Evolutionary conservation across 2,888 invertebrate species (phyloP).

Genomic region (Synanthedon andrenaeformis): DNA sequence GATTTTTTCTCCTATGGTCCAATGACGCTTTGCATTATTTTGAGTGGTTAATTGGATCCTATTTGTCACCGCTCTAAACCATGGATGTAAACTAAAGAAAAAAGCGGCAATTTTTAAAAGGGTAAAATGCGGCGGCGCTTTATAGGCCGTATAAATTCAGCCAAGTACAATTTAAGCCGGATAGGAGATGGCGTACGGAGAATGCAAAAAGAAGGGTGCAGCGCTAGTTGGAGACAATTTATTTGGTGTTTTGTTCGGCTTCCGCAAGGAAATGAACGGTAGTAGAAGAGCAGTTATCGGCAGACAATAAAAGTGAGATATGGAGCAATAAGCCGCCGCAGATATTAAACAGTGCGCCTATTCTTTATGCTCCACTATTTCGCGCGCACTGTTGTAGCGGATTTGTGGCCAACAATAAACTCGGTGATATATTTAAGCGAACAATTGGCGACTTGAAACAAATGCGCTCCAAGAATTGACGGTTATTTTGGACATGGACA

Average conservation of each 20-base stretch:
- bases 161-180: constrained; percentile 1
- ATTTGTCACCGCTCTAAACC: constrained; percentile 4
- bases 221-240: constrained; percentile 2
- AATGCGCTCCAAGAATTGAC: not conserved
- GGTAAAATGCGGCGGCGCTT: constrained; percentile 1
- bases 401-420: not conserved
- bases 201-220: constrained; percentile 1
- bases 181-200: not conserved
- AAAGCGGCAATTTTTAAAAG: constrained; percentile 3
- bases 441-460: not conserved
- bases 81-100: constrained; percentile 3
- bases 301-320: constrained; percentile 19
- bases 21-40: not conserved
- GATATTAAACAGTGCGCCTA: constrained; percentile 12
- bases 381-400: not conserved
- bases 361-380: not conserved
- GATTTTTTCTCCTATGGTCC: not conserved
- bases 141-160: constrained; percentile 3
- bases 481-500: not conserved
- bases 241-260: constrained; percentile 8
- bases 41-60: not conserved
- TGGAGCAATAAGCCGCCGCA: constrained; percentile 14
- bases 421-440: not conserved
- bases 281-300: constrained; percentile 1
- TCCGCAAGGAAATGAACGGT: constrained; percentile 8